Base-by-base conservation (phyloP, 1,140 invertebrate species). In the Nixonia krombeini region DNA sequence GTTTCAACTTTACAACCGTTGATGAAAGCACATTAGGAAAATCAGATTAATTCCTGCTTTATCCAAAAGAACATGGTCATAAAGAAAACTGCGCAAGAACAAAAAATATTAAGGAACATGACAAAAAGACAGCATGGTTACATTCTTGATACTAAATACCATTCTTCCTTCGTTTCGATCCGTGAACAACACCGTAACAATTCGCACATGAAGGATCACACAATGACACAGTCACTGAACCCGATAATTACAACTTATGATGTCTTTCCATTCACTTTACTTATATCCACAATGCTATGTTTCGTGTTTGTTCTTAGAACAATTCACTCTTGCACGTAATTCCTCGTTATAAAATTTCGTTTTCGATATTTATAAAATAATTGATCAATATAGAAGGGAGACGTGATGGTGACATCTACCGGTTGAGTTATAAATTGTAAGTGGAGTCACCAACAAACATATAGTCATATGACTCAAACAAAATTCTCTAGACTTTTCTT, bases 361-460 rank as follows among this genome's bases (percentile, higher is more conserved):
- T 65, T 17, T 28, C 61, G 49, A 57, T 65, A 50, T 62, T 53
- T 65, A 65, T 65, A 52, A 57, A 65, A 65, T 57, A 65, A 64
- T 65, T 65, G 61, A 65, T 65, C 61, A 50, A 65, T 65, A 65
- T 61, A 62, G 58, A 53, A 62, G 58, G 55, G 61, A 47, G 51
- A 37, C 26, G 41, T 37, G 26, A 51, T 47, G 42, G 46, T 57
- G 61, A 65, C 61, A 65, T 57, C 61, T 65, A 65, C 44, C 52
- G 61, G 61, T 15, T 35, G 15, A 7, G 21, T n/a, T n/a, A n/a
- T n/a, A n/a, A n/a, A n/a, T n/a, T n/a, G n/a, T n/a, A n/a, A n/a
- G n/a, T n/a, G n/a, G n/a, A n/a, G n/a, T n/a, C n/a, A n/a, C n/a
- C n/a, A n/a, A n/a, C n/a, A n/a, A n/a, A n/a, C n/a, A n/a, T n/a